These are phyloP conservation scores for Alsophila aescularia DNA, from an alignment of 2,888 invertebrate genomes.

Conservation along the genomic window DNA sequence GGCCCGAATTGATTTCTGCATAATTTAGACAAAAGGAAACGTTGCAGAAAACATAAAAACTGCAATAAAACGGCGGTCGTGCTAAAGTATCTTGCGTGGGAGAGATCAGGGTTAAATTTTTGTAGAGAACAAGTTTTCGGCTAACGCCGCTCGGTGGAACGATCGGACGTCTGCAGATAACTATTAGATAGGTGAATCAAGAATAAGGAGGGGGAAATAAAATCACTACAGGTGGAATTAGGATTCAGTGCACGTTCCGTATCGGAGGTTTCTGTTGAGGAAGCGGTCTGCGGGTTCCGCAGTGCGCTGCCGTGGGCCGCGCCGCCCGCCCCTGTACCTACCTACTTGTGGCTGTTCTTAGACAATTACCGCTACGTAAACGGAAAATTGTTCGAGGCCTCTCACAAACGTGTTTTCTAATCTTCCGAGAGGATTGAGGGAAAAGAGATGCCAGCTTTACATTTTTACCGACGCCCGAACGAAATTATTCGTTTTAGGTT, in stretches of 20 bases:
- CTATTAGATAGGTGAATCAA: conserved; percentile 79
- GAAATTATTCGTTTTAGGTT: conserved; percentile 49
- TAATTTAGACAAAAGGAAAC: conserved; percentile 73
- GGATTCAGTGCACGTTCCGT: conserved; percentile 77
- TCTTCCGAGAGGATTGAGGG: conserved; percentile 63
- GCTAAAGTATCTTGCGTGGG: conserved; percentile 27
- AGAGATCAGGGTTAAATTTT: conserved; percentile 38
- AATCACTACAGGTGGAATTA: conserved; percentile 78
- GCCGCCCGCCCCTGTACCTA: conserved; percentile 52
- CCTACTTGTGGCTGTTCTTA: conserved; percentile 72
- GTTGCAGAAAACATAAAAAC: conserved; percentile 61
- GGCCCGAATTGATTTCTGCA: conserved; percentile 79
- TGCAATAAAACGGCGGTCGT: conserved; percentile 53
- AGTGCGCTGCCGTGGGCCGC: conserved; percentile 71
- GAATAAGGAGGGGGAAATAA: conserved; percentile 76
- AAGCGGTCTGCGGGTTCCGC: conserved; percentile 68
- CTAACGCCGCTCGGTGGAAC: conserved; percentile 42
- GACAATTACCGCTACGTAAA: conserved; percentile 81
- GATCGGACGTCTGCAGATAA: conserved; percentile 63
- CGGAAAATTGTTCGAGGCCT: conserved; percentile 78
- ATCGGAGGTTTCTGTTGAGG: conserved; percentile 71
- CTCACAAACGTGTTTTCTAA: conserved; percentile 78
- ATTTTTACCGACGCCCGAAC: conserved; percentile 54
- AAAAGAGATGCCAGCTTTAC: conserved; percentile 57
- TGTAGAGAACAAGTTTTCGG: conserved; percentile 31